phyloP scores from a whole-genome alignment of 2,797 vertebrate genomes.

The Pogonophryne albipinna region DNA sequence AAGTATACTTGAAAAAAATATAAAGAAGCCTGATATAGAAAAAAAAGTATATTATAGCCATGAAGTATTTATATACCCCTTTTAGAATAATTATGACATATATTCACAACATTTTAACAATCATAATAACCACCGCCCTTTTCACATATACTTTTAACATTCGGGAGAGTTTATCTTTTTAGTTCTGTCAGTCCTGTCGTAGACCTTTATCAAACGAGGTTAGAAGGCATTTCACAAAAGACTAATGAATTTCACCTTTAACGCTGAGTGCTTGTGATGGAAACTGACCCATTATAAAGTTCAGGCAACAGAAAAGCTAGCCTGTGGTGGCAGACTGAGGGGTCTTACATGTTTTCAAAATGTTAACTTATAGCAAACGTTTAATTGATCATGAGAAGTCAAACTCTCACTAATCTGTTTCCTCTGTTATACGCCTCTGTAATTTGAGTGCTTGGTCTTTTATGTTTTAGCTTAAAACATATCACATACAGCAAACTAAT shows the following conservation, averaged over 20 bases:
- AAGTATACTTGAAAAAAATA: no score
- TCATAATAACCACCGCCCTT: neutral
- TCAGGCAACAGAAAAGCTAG: constrained; percentile 65
- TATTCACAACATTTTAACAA: neutral
- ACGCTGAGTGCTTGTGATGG: constrained; percentile 43
- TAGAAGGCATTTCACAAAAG: constrained; percentile 32
- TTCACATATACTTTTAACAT: neutral
- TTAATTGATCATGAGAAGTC: constrained; percentile 53
- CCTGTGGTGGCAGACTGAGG: constrained; percentile 60
- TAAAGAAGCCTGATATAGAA: no score
- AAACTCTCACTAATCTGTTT: constrained; percentile 18
- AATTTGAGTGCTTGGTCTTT: neutral
- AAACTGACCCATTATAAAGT: constrained; percentile 74
- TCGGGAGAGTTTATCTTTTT: constrained; percentile 1
- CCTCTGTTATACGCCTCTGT: neutral
- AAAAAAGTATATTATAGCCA: no score
- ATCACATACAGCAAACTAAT: neutral
- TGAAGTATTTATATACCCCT: no score
- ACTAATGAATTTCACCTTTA: constrained; percentile 75
- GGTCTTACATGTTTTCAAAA: constrained; percentile 77
- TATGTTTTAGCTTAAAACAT: neutral
- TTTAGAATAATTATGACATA: no score
- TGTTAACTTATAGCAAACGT: constrained; percentile 53
- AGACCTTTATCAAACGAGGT: constrained; percentile 21
- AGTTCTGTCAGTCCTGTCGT: neutral